A percentile compares a stretch with the other conserved stretches of the same genome.
phyloP scores from a whole-genome alignment of 2,113 vertebrate genomes.

The Platysternon megacephalum region DNA sequence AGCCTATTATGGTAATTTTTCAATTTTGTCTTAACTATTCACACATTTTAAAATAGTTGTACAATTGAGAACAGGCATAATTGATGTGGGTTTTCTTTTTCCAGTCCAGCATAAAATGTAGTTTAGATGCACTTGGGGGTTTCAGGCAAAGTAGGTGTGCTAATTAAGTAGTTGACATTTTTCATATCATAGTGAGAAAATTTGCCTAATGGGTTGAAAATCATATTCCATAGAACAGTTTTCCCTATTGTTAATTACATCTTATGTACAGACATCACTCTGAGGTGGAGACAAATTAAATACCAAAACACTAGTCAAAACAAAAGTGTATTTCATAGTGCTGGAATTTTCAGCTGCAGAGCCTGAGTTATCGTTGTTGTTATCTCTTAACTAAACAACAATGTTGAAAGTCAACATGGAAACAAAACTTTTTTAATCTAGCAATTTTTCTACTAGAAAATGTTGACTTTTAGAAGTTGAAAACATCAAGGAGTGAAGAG shows the following conservation, averaged over 20 bases:
- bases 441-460: neutral
- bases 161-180: constrained; percentile 72
- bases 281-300: constrained; percentile 57
- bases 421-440: neutral
- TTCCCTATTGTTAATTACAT: constrained; percentile 58
- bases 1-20: constrained; percentile 72
- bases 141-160: constrained; percentile 49
- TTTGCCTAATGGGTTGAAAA: constrained; percentile 59
- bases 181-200: constrained; percentile 63
- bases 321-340: constrained; percentile 12
- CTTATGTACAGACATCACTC: constrained; percentile 51
- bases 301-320: neutral
- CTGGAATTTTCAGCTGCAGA: constrained; percentile 4
- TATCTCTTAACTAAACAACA: neutral
- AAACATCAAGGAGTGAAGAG: neutral
- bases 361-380: neutral
- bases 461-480: neutral
- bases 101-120: constrained; percentile 46
- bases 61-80: constrained; percentile 48
- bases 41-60: constrained; percentile 68
- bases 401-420: neutral
- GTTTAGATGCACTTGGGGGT: constrained; percentile 54
- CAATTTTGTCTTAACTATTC: constrained; percentile 71
- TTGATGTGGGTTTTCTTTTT: constrained; percentile 41
- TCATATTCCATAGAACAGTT: constrained; percentile 42